Percentiles rank a stretch among this genome's conserved stretches.
Conservation (phyloP, 1,140 invertebrate genomes). For the Dreissena polymorpha region DNA sequence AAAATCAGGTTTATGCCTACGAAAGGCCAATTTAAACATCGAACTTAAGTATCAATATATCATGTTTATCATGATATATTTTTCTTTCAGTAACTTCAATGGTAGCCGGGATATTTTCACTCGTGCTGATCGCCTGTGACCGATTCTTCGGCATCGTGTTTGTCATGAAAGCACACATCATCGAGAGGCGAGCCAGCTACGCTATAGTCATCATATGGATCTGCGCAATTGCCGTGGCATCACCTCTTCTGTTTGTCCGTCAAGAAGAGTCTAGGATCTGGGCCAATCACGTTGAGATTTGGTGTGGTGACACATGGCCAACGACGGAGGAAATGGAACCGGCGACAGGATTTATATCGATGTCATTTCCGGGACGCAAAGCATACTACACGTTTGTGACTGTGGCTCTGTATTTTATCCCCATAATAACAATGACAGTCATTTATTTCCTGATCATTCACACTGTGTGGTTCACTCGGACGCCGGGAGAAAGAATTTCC, state of each 20-base stretch:
- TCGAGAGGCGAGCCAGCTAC: constrained; percentile 71
- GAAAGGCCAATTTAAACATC: no score
- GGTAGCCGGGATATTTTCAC: constrained; percentile 81
- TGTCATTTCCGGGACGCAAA: constrained; percentile 57
- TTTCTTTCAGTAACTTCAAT: constrained; percentile 78
- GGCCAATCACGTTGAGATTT: constrained; percentile 75
- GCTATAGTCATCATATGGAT: constrained; percentile 81
- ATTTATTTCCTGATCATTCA: constrained; percentile 81
- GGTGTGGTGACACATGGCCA: constrained; percentile 77
- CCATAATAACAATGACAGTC: constrained; percentile 80
- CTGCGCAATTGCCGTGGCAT: constrained; percentile 76
- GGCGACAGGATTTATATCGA: constrained; percentile 40
- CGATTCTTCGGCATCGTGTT: constrained; percentile 80
- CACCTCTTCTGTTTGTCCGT: constrained; percentile 77
- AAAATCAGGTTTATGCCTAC: no score
- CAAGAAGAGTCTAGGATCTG: constrained; percentile 66
- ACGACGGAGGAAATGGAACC: constrained; percentile 41
- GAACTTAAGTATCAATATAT: no score
- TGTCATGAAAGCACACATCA: constrained; percentile 78
- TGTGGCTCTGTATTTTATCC: constrained; percentile 81
- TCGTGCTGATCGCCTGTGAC: constrained; percentile 81
- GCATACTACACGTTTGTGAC: constrained; percentile 80
- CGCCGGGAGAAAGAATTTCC: constrained; percentile 69
- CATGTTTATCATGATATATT: no score
- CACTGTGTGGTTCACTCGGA: constrained; percentile 73